Conservation (phyloP, 2,888 invertebrate genomes). For the Pristionchus entomophagus region DNA sequence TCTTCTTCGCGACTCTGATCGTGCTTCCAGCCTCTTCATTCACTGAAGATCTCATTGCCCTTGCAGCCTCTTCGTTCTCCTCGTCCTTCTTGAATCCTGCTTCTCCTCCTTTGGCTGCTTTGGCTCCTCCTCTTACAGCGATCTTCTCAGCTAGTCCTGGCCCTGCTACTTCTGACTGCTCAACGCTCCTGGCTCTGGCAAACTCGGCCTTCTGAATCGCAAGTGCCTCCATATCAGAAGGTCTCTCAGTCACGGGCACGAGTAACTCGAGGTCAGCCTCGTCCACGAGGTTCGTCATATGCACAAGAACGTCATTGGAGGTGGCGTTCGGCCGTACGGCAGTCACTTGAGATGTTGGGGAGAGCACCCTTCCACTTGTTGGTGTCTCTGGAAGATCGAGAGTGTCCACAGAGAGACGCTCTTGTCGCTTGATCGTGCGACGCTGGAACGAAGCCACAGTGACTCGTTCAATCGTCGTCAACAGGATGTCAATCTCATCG, state of each 20-base stretch:
- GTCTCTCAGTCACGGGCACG: constrained; percentile 4
- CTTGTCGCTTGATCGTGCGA: neutral
- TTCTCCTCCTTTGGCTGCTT: neutral
- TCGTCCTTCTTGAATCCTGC: neutral
- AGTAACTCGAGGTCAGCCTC: neutral
- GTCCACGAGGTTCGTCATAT: constrained; percentile 28
- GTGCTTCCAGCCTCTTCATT: neutral
- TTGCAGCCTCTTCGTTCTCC: neutral
- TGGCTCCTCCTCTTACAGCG: neutral
- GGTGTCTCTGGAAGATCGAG: neutral
- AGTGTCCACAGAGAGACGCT: neutral
- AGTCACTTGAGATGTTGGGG: constrained; percentile 1
- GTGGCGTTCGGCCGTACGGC: neutral
- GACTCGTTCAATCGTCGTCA: constrained; percentile 25
- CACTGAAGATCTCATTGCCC: neutral
- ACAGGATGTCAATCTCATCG: constrained; percentile 37
- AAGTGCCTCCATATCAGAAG: neutral
- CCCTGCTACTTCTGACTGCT: neutral
- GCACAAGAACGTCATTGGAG: constrained; percentile 31
- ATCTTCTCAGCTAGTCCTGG: constrained; percentile 12
- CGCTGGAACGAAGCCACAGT: constrained; percentile 20
- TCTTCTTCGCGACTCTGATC: neutral
- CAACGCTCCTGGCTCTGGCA: neutral
- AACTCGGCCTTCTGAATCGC: neutral
- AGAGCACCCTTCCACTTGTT: neutral